Base-by-base conservation (phyloP, 2,888 invertebrate species). In the Epinotia brunnichana region DNA sequence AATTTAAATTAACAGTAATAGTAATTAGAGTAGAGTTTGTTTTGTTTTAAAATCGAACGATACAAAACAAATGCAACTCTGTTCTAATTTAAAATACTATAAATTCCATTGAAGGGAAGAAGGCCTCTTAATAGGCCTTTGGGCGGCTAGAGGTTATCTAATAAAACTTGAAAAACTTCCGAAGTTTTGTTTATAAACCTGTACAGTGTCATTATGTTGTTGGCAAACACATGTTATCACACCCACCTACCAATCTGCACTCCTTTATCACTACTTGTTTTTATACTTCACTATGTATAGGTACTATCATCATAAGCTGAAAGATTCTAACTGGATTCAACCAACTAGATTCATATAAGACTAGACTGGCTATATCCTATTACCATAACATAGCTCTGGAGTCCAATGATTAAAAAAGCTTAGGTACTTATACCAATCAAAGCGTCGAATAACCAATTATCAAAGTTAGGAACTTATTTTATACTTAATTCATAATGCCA, bases 141-240 rank as follows among this genome's bases (percentile, higher is more conserved):
- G n/a, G n/a, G n/a, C n/a, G n/a, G n/a, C n/a, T 15, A 21, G 19
- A 11, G 54, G 41, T 69, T 69, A 54, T 29, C 11, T 53, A 41
- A 35, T 35, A n/a, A 69, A 69, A 21, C 2, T 17, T 19, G 24
- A 13, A 51, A 69, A 54, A 53, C 41, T 39, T 69, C 41, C n/a
- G 10, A 17, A 59, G 41, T 17, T 5, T 48, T 48, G 57, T 67
- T 51, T 51, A 39, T 53, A 48, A 39, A 48, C n/a, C 17, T 35
- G 29, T 15, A n/a, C n/a, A 39, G 51, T 48, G 21, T 57, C 19
- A 48, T 19, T 29, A 10, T 56, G 19, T 21, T 66, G 54, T 63
- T 70, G 56, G 62, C 57, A 63, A 70, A 70, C 62, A 70, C 29
- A 4, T 63, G 63, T 56, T 63, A 63, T 70, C 63, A 57, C 19